phyloP scores from a whole-genome alignment of 2,888 invertebrate genomes.

The Lithophane ornitopus region DNA sequence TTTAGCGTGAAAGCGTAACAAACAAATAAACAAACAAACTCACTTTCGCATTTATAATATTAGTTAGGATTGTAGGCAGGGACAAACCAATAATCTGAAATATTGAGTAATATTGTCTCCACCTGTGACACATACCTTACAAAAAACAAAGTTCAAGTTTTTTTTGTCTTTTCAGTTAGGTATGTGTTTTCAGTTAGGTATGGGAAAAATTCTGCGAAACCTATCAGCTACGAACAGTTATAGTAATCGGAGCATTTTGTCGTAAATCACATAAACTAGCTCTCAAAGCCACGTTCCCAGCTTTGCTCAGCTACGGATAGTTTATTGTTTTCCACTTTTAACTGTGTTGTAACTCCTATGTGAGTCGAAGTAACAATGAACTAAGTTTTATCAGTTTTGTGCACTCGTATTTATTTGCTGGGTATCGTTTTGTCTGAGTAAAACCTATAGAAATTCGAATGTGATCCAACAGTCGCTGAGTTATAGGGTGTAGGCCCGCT shows the following conservation, averaged over 20 bases:
- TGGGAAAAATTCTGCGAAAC: not conserved
- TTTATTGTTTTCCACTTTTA: conserved; percentile 57
- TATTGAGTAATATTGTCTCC: not conserved
- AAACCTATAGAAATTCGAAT: not conserved
- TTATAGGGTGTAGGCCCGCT: too few relatives aligned
- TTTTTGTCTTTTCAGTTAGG: too few relatives aligned
- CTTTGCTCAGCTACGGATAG: conserved; percentile 39
- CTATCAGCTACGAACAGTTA: not conserved
- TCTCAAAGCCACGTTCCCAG: conserved; percentile 33
- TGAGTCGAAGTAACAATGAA: conserved; percentile 30
- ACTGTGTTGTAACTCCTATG: conserved; percentile 49
- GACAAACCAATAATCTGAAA: too few relatives aligned
- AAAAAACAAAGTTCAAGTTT: too few relatives aligned
- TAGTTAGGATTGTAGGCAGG: too few relatives aligned
- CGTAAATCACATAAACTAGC: conserved; percentile 39
- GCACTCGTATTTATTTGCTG: not conserved
- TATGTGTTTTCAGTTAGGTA: not conserved
- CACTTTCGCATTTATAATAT: too few relatives aligned
- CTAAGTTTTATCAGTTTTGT: conserved; percentile 38
- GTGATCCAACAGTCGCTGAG: too few relatives aligned
- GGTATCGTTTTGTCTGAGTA: not conserved
- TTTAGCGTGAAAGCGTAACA: too few relatives aligned
- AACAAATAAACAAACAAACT: too few relatives aligned
- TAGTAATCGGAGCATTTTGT: not conserved
- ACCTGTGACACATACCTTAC: not conserved